A percentile compares a stretch with the other conserved stretches of the same genome.
These are phyloP conservation scores for Forbesichthys agassizii DNA, from an alignment of 2,113 vertebrate genomes.

Conservation along the genomic window DNA sequence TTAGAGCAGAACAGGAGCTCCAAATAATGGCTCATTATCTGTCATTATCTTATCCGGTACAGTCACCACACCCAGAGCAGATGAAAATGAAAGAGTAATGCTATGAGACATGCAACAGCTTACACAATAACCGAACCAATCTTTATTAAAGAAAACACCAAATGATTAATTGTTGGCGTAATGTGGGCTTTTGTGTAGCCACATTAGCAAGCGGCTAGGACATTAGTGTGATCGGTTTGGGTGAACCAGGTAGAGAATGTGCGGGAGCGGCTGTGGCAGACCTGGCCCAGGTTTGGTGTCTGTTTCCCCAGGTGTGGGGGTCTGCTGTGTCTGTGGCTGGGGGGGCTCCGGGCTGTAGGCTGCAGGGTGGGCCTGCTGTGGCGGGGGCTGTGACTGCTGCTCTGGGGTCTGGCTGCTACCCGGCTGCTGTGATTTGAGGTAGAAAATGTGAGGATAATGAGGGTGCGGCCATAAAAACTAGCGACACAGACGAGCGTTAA, in stretches of 20 bases:
- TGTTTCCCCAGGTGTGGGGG: slow-evolving; percentile 46
- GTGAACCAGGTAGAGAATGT: neutral
- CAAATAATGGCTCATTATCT: too few species aligned
- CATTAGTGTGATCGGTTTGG: too few species aligned
- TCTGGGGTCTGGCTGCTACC: slow-evolving; percentile 88
- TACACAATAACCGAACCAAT: too few species aligned
- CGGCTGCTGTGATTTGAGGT: slow-evolving; percentile 84
- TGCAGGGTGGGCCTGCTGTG: slow-evolving; percentile 60
- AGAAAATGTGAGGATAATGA: slow-evolving; percentile 85
- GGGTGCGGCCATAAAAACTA: slow-evolving; percentile 78
- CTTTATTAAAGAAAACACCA: too few species aligned
- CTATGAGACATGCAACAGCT: neutral
- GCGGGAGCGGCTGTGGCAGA: slow-evolving; percentile 22
- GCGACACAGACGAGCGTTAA: slow-evolving; percentile 66
- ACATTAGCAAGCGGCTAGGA: too few species aligned
- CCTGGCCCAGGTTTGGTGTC: slow-evolving; percentile 71
- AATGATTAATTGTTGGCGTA: too few species aligned
- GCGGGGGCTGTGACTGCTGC: slow-evolving; percentile 65
- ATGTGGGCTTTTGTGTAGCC: too few species aligned
- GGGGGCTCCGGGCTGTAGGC: slow-evolving; percentile 54
- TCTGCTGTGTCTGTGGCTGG: slow-evolving; percentile 59
- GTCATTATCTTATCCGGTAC: too few species aligned
- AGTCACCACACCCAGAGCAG: neutral
- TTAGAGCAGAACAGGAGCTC: too few species aligned
- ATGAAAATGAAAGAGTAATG: neutral